A percentile compares a stretch with the other conserved stretches of the same genome.
Evolutionary conservation across 2,797 vertebrate species (phyloP).

Genomic region (Enteromius mattozi): DNA sequence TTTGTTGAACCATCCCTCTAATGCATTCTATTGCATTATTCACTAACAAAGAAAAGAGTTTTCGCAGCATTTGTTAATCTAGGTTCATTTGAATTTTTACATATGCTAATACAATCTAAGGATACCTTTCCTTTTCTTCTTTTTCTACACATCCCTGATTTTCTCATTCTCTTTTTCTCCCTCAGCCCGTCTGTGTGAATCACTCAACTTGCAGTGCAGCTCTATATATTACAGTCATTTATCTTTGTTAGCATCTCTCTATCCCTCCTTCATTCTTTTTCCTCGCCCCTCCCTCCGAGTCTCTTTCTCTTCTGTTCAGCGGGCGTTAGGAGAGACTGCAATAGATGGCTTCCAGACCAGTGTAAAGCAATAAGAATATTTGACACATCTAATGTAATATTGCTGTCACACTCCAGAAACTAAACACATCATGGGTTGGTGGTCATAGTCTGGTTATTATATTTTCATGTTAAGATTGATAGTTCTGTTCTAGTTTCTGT

Average conservation of each 20-base stretch:
- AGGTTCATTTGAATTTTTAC: background rate
- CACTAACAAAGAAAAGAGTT: background rate
- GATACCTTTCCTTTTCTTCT: background rate
- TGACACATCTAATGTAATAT: conserved; percentile 46
- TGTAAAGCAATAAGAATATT: conserved; percentile 3
- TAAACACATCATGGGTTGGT: conserved; percentile 24
- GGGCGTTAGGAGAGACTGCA: background rate
- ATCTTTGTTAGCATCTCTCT: conserved; percentile 25
- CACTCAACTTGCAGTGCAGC: background rate
- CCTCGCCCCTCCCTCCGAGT: background rate
- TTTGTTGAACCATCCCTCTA: background rate
- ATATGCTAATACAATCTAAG: background rate
- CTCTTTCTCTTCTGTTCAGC: conserved; percentile 5
- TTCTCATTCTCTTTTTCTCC: background rate
- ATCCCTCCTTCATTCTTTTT: background rate
- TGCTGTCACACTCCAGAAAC: conserved; percentile 19
- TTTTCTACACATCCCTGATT: background rate
- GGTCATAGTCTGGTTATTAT: conserved; percentile 25
- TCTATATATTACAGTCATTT: conserved; percentile 32
- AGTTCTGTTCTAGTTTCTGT: conserved; percentile 17
- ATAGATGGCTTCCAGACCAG: conserved; percentile 20
- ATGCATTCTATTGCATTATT: background rate
- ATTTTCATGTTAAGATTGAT: background rate
- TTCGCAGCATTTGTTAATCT: background rate
- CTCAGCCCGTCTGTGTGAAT: conserved; percentile 10